Conservation (phyloP, 2,888 invertebrate species). For the Acleris holmiana region DNA sequence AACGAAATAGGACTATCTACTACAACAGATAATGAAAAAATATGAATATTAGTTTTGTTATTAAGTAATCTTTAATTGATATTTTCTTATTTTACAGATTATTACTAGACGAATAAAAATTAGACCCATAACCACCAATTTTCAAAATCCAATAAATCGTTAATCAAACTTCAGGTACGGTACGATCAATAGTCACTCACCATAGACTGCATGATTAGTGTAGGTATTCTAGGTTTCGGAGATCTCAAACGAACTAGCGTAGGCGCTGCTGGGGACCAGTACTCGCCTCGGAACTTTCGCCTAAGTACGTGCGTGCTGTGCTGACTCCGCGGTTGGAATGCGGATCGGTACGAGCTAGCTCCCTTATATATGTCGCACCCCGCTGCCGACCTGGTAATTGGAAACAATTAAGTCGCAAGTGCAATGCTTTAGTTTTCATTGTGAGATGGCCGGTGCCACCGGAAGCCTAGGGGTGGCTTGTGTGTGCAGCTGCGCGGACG, state of each 20-base stretch:
- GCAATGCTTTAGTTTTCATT: slow-evolving; percentile 77
- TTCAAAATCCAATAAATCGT: too few species aligned
- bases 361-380: slow-evolving; percentile 79
- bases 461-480: not conserved
- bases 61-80: too few species aligned
- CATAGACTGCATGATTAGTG: slow-evolving; percentile 82
- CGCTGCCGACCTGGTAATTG: slow-evolving; percentile 75
- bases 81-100: too few species aligned
- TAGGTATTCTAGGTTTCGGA: slow-evolving; percentile 66
- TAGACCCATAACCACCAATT: too few species aligned
- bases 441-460: slow-evolving; percentile 66
- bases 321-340: slow-evolving; percentile 75
- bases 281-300: slow-evolving; percentile 83
- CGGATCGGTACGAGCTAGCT: slow-evolving; percentile 62
- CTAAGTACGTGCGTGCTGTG: slow-evolving; percentile 74
- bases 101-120: too few species aligned
- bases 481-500: not conserved
- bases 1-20: too few species aligned
- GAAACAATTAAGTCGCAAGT: slow-evolving; percentile 81
- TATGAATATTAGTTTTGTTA: too few species aligned
- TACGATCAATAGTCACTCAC: slow-evolving; percentile 59
- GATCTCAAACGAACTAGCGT: slow-evolving; percentile 83
- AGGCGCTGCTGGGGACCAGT: slow-evolving; percentile 80
- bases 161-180: too few species aligned
- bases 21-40: too few species aligned